Percentiles rank a stretch among this genome's conserved stretches.
Evolutionary conservation across 2,797 vertebrate genomes (phyloP).

Genomic region (Smutsia temminckii): DNA sequence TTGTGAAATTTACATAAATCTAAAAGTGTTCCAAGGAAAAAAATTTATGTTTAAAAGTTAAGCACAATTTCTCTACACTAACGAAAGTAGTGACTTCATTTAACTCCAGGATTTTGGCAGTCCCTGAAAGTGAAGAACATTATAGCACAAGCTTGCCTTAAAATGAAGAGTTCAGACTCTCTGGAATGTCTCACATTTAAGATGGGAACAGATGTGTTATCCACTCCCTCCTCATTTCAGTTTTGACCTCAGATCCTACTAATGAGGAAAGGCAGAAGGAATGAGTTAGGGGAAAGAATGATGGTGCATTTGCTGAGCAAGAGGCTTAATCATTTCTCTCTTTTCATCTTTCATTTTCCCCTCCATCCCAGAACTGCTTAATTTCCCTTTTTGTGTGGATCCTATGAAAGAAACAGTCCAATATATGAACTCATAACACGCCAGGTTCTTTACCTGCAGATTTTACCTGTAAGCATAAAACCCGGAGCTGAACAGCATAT

Average conservation of each 20-base stretch:
- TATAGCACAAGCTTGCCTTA: background rate
- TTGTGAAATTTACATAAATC: background rate
- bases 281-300: background rate
- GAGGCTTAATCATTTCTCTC: background rate
- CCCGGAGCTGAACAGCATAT: background rate
- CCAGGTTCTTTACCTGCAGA: background rate
- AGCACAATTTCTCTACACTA: background rate
- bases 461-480: background rate
- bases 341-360: background rate
- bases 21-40: background rate
- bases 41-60: background rate
- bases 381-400: background rate
- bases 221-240: background rate
- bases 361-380: background rate
- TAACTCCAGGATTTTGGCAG: background rate
- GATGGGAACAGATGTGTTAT: background rate
- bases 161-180: background rate
- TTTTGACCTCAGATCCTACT: constrained; percentile 13
- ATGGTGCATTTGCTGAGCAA: background rate
- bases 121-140: background rate
- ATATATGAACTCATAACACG: background rate
- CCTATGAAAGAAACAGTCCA: background rate
- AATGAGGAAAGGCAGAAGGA: background rate
- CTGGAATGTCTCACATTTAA: background rate
- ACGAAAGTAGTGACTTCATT: constrained; percentile 25